These are phyloP conservation scores for Lasioglossum vierecki DNA, from an alignment of 2,888 invertebrate genomes.

Conservation along the genomic window DNA sequence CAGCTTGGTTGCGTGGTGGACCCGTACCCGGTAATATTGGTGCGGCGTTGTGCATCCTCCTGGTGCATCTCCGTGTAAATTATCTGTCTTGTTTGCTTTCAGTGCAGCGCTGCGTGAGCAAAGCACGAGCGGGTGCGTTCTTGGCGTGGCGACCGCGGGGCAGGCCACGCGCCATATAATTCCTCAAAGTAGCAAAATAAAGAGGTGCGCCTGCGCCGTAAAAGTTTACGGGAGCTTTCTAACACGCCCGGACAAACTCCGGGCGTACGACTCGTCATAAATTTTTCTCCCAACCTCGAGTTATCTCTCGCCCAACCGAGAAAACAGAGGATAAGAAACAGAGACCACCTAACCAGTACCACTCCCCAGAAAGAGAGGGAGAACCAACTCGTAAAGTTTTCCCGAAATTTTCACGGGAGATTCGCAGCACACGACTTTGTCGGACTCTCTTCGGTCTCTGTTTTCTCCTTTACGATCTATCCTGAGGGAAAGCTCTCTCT, in stretches of 20 bases:
- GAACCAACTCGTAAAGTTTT: conserved; percentile 44
- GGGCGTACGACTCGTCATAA: conserved; percentile 77
- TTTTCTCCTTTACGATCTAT: conserved; percentile 62
- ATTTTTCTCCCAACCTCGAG: conserved; percentile 51
- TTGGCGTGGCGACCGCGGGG: conserved; percentile 43
- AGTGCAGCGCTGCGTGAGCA: not conserved
- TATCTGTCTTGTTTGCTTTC: conserved; percentile 43
- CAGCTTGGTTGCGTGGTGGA: conserved; percentile 7
- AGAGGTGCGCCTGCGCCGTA: conserved; percentile 60
- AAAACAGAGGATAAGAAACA: not conserved
- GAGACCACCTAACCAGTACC: not conserved
- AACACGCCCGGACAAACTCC: conserved; percentile 46
- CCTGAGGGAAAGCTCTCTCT: conserved; percentile 34
- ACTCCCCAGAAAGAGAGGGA: not conserved
- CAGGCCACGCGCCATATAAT: conserved; percentile 79
- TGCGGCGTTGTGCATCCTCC: not conserved
- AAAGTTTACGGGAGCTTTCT: conserved; percentile 70
- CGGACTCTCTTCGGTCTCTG: conserved; percentile 31
- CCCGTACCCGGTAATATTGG: conserved; percentile 3
- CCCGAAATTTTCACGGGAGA: conserved; percentile 52
- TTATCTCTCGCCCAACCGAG: not conserved
- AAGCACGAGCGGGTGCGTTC: not conserved
- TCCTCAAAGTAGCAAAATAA: conserved; percentile 66
- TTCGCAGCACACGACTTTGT: conserved; percentile 23
- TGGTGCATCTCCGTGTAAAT: conserved; percentile 55